Evolutionary conservation across 2,797 vertebrate genomes (phyloP).

Genomic region (Pteropus rufus): DNA sequence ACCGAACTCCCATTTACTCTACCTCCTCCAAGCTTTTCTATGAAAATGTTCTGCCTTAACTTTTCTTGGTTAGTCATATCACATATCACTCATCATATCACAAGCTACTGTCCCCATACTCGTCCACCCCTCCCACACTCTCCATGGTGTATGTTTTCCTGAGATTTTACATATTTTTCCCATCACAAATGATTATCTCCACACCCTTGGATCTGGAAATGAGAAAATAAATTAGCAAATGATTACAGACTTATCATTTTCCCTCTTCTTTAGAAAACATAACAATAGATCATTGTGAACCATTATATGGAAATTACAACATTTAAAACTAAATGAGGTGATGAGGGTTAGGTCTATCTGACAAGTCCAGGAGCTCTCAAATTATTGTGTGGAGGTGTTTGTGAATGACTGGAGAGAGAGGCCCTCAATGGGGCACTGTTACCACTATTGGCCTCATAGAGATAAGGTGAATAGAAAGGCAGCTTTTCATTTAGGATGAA

Average conservation of each 20-base stretch:
- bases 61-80: background rate
- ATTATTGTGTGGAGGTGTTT: background rate
- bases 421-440: background rate
- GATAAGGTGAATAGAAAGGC: background rate
- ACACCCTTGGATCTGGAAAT: background rate
- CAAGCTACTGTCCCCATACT: background rate
- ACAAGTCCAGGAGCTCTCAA: background rate
- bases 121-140: accelerated
- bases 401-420: background rate
- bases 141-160: background rate
- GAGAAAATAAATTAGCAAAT: background rate
- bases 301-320: background rate
- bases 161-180: background rate
- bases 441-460: background rate
- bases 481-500: background rate
- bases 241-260: background rate
- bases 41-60: background rate
- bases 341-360: background rate
- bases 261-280: background rate
- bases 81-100: background rate
- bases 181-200: background rate
- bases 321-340: background rate
- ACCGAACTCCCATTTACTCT: background rate
- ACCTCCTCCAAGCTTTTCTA: background rate
- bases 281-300: background rate